Evolutionary conservation across 2,113 vertebrate genomes (phyloP), one percentile per base, ranked within the genome.

Genomic region (Synchiropus splendidus): DNA sequence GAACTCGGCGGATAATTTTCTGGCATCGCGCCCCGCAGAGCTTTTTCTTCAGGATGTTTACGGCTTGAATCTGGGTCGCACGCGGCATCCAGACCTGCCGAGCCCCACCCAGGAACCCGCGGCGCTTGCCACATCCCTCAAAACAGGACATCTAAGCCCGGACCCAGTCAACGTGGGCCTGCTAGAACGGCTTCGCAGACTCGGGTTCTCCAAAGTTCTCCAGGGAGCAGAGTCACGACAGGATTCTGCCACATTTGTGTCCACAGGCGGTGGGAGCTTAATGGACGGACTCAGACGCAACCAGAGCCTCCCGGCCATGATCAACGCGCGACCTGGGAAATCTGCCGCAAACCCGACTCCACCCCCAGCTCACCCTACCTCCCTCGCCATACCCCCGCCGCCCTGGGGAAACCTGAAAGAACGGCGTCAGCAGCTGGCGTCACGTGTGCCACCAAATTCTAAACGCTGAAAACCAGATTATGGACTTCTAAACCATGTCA

Each of bases 1-100:
- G 10, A 80, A 83, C 2, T 62, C 81, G 17, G 74, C 86, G 0
- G 95, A 98, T 66, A 97, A 89, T 31, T 99, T 99, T 61, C 77
- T 98, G 34, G 90, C 92, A 1, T 99, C 95, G 0, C 86, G 92
- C n/a, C 95, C 95, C 0, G 89, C 91, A 0, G 92, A 98, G 82
- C 90, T 94, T 0, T 91, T 98, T 57, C 82, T 99, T 46, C 92
- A 94, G 63, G 93, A 97, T 36, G 83, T 90, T 67, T 96, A 96
- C 5, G 89, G 92, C 30, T 71, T 90, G 2, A 91, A 90, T 45
- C 66, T 86, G 3, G 82, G 88, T 27, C 85, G 83, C 1, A 81
- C 67, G 0, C 31, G 63, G 0, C 39, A 70, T 16, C 72, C 83
- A 0, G 88, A 94, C 1, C 30, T 81, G 1, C 84, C 88, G 0